phyloP scores from a whole-genome alignment of 2,113 vertebrate species.

The Pomatostomus ruficeps region DNA sequence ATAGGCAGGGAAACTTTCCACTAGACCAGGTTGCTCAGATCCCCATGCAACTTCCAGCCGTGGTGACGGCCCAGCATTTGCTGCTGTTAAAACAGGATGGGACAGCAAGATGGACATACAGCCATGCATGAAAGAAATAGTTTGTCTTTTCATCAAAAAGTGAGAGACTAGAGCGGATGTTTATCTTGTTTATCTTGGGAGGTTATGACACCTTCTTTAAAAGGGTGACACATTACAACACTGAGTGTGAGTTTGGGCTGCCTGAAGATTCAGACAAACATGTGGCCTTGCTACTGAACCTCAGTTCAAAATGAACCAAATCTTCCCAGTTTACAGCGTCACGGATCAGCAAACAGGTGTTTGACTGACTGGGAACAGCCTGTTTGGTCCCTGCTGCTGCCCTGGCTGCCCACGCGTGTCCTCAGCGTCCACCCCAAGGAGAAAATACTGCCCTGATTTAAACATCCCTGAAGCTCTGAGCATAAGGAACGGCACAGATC shows the following conservation, averaged over 20 bases:
- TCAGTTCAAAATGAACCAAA: background rate
- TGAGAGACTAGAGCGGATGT: background rate
- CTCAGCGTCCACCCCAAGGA: background rate
- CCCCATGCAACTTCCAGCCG: background rate
- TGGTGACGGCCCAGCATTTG: background rate
- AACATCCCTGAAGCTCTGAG: background rate
- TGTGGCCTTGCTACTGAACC: background rate
- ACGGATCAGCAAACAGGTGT: background rate
- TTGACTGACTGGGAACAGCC: background rate
- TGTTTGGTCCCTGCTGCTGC: background rate
- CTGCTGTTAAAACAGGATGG: background rate
- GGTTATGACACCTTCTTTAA: background rate
- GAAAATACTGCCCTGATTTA: background rate
- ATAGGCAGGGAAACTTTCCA: background rate
- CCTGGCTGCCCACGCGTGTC: rapidly evolving
- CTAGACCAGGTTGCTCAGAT: background rate
- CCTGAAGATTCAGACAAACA: background rate
- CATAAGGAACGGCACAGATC: background rate
- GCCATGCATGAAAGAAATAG: background rate
- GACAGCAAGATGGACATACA: background rate
- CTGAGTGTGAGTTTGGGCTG: background rate
- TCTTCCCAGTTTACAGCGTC: background rate
- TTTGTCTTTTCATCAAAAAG: background rate
- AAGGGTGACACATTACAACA: background rate
- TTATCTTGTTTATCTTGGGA: background rate